Conservation (phyloP, 2,888 invertebrate species). For the Rhamnusium bicolor region DNA sequence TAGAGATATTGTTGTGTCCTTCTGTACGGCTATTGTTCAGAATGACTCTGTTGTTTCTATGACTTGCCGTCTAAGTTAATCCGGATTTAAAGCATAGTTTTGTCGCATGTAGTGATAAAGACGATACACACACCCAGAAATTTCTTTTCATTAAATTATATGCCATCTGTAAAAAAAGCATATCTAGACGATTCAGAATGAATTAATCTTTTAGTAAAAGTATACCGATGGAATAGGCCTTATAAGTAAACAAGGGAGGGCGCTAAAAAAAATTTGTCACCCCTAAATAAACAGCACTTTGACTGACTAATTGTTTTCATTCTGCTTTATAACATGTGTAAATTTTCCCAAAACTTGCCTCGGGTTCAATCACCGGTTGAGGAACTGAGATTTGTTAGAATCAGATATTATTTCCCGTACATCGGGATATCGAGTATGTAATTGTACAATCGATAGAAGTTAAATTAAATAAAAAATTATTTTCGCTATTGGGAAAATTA, state of each 20-base stretch:
- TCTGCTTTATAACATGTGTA: conserved; percentile 5
- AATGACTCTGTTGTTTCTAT: conserved; percentile 35
- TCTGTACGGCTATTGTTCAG: conserved; percentile 32
- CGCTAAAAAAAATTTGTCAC: background rate
- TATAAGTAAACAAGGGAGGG: conserved; percentile 18
- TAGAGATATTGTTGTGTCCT: conserved; percentile 35
- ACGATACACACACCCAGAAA: conserved; percentile 21
- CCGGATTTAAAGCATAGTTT: conserved; percentile 37
- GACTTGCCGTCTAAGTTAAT: conserved; percentile 35
- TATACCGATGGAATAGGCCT: background rate
- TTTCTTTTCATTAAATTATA: conserved; percentile 9
- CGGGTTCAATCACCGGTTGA: too few species aligned
- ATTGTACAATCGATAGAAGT: too few species aligned
- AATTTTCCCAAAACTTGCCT: conserved; percentile 24
- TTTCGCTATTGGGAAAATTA: too few species aligned
- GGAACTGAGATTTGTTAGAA: too few species aligned
- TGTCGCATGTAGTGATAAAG: background rate
- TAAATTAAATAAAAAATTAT: too few species aligned
- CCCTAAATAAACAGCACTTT: conserved; percentile 22
- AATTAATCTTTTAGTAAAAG: background rate
- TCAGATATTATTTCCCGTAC: too few species aligned
- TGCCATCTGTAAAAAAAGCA: background rate
- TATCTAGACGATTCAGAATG: too few species aligned
- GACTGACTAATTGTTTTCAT: conserved; percentile 9
- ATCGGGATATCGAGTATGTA: too few species aligned